Percentiles rank a stretch among this genome's conserved stretches.
Conservation (phyloP, 2,888 invertebrate genomes). For the Cryptus armator region DNA sequence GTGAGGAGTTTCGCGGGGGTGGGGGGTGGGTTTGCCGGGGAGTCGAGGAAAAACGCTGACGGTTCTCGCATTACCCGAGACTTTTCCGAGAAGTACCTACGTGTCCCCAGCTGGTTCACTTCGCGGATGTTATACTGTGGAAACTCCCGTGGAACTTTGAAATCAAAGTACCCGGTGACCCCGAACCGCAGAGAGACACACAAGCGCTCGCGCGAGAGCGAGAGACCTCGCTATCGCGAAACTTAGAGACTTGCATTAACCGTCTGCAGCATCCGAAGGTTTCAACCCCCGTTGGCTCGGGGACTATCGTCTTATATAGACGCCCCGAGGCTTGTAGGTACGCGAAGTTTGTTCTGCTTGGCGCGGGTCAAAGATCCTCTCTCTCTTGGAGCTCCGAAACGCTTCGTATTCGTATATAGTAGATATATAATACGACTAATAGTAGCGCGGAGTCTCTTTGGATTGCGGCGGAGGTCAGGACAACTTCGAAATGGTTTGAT, state of each 20-base stretch:
- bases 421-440: background rate
- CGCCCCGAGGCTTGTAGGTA: background rate
- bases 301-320: background rate
- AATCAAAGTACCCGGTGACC: conserved; percentile 64
- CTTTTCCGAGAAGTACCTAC: conserved; percentile 26
- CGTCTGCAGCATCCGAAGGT: conserved; percentile 37
- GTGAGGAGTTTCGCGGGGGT: background rate
- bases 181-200: conserved; percentile 40
- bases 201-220: background rate
- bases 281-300: conserved; percentile 23
- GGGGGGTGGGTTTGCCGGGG: too few species aligned
- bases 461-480: conserved; percentile 15
- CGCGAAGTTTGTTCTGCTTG: conserved; percentile 62
- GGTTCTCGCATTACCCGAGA: conserved; percentile 52
- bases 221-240: conserved; percentile 45
- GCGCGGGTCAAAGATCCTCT: conserved; percentile 61
- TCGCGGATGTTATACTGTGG: conserved; percentile 8
- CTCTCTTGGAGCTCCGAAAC: conserved; percentile 48
- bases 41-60: conserved; percentile 58
- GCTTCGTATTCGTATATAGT: conserved; percentile 18
- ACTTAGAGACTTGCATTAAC: conserved; percentile 54
- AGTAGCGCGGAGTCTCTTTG: background rate
- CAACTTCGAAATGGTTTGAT: background rate
- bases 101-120: conserved; percentile 24
- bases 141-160: conserved; percentile 44